phyloP scores from a whole-genome alignment of 2,797 vertebrate species.

The Loris lydekkerianus region DNA sequence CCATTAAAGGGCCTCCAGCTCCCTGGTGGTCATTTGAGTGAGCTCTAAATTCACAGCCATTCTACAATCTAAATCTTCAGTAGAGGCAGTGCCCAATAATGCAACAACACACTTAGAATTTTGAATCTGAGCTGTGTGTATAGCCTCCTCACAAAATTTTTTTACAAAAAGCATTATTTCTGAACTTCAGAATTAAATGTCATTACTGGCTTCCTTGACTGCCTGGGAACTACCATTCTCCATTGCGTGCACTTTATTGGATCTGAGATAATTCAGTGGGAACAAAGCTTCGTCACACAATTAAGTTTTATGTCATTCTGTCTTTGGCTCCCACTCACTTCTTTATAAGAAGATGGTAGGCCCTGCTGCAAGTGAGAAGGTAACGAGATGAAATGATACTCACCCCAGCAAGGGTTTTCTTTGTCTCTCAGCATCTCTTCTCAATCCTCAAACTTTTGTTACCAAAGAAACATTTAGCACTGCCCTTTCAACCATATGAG shows the following conservation, averaged over 20 bases:
- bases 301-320: neutral
- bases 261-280: neutral
- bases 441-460: slow-evolving; percentile 1
- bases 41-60: neutral
- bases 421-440: neutral
- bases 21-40: neutral
- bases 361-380: neutral
- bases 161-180: slow-evolving; percentile 9
- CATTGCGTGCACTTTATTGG: neutral
- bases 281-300: neutral
- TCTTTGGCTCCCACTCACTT: neutral
- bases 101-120: neutral
- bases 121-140: neutral
- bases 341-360: neutral
- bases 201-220: neutral
- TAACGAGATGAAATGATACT: neutral
- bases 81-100: neutral
- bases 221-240: neutral
- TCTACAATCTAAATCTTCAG: neutral
- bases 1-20: neutral
- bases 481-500: neutral
- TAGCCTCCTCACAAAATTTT: neutral
- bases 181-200: slow-evolving; percentile 52
- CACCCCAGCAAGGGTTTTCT: neutral
- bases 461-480: slow-evolving; percentile 15